Percentiles rank a stretch among this genome's conserved stretches.
Evolutionary conservation across 2,113 vertebrate genomes (phyloP).

Genomic region (Cyrtonyx montezumae): DNA sequence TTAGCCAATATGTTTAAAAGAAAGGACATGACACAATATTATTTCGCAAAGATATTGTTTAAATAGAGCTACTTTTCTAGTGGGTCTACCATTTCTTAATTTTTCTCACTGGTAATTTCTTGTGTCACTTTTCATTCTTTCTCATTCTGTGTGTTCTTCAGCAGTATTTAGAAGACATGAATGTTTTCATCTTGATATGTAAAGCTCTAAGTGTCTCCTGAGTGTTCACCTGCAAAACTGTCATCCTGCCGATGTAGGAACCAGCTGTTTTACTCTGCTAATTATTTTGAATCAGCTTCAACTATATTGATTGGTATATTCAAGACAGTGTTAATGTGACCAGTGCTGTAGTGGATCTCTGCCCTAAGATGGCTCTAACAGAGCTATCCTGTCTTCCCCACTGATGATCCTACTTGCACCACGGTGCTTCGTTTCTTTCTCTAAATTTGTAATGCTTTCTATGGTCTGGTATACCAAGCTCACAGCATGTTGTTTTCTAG

Average conservation of each 20-base stretch:
- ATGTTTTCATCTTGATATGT: not conserved
- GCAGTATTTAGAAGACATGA: not conserved
- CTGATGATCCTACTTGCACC: not conserved
- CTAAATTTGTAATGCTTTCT: not conserved
- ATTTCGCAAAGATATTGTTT: not conserved
- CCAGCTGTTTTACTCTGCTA: not conserved
- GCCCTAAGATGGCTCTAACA: not conserved
- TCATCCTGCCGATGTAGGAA: not conserved
- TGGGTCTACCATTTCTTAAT: not conserved
- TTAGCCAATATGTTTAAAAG: not conserved
- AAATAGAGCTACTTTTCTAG: not conserved
- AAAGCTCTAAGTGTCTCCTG: not conserved
- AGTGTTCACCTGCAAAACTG: not conserved
- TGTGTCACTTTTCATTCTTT: not conserved
- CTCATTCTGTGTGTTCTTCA: not conserved
- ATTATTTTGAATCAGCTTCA: not conserved
- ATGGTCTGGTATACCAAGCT: not conserved
- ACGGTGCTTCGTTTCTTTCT: not conserved
- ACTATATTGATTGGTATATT: accelerated
- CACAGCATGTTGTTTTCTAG: not conserved
- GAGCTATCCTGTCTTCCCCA: not conserved
- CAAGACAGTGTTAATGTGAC: not conserved
- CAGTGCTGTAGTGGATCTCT: not conserved
- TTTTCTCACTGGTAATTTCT: not conserved
- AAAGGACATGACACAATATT: not conserved